These are phyloP conservation scores for Oreochromis grahami DNA, from an alignment of 2,797 vertebrate genomes.

Conservation along the genomic window DNA sequence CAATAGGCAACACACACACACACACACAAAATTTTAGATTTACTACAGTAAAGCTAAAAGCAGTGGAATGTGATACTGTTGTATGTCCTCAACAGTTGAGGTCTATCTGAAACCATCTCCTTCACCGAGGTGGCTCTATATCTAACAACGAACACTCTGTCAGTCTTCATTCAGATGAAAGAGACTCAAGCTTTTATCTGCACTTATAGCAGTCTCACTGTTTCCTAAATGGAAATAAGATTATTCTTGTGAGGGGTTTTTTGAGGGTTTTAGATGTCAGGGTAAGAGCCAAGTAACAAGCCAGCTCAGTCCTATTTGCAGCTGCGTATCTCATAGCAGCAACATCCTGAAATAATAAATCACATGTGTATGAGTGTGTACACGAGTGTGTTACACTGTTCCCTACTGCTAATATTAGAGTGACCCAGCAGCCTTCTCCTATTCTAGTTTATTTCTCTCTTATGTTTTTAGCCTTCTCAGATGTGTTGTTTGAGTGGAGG, in stretches of 20 bases:
- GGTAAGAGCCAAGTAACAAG: neutral
- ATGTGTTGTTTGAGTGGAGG: neutral
- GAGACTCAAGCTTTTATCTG: constrained; percentile 30
- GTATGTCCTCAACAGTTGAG: neutral
- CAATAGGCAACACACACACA: neutral
- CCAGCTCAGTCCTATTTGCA: neutral
- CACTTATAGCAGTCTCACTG: constrained; percentile 9
- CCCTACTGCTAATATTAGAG: constrained; percentile 35
- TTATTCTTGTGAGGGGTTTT: constrained; percentile 12
- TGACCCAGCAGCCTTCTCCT: constrained; percentile 23
- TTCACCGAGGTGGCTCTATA: neutral
- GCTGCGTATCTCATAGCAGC: neutral
- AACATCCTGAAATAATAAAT: constrained; percentile 19
- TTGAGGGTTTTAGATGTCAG: constrained; percentile 24
- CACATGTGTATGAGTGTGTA: neutral
- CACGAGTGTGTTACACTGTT: constrained; percentile 20
- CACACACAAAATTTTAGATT: neutral
- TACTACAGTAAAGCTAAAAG: neutral
- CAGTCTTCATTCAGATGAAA: constrained; percentile 29
- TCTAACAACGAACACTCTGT: constrained; percentile 11
- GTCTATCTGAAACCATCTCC: neutral
- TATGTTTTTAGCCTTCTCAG: neutral
- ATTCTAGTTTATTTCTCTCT: neutral
- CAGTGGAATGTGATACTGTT: neutral
- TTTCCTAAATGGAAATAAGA: constrained; percentile 27